phyloP scores from a whole-genome alignment of 2,113 vertebrate genomes.

The Oncorhynchus mykiss region DNA sequence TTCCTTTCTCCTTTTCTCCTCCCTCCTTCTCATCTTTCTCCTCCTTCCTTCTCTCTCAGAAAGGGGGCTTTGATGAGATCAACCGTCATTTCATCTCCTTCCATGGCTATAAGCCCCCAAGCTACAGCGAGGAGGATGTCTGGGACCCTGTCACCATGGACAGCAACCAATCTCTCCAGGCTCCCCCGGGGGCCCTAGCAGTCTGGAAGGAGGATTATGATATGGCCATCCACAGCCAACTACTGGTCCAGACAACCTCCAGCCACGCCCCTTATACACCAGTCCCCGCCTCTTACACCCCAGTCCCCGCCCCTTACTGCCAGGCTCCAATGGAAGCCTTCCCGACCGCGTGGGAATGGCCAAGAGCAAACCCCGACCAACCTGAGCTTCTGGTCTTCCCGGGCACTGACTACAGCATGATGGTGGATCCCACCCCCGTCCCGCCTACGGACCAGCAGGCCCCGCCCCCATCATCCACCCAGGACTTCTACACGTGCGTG shows the following conservation, averaged over 20 bases:
- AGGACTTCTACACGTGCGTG: slow-evolving; percentile 76
- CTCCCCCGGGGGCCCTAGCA: neutral
- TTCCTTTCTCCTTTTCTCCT: neutral
- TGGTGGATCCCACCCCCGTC: neutral
- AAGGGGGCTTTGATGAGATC: slow-evolving; percentile 72
- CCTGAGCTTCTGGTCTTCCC: slow-evolving; percentile 37
- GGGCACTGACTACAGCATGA: slow-evolving; percentile 58
- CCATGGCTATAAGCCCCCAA: slow-evolving; percentile 64
- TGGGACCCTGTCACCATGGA: slow-evolving; percentile 61
- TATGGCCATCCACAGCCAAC: neutral
- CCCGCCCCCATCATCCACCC: neutral
- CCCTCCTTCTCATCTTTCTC: neutral
- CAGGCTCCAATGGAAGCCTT: neutral
- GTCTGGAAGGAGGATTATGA: neutral
- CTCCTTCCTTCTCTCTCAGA: slow-evolving; percentile 47
- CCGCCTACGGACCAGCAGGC: neutral
- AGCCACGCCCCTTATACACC: slow-evolving; percentile 28
- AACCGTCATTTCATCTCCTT: slow-evolving; percentile 70
- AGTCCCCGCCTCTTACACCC: slow-evolving; percentile 21
- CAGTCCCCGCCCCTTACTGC: neutral
- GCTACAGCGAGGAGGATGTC: slow-evolving; percentile 58
- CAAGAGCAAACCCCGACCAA: neutral
- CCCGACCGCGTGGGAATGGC: slow-evolving; percentile 17
- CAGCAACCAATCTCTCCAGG: slow-evolving; percentile 9
- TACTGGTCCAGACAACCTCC: rapidly evolving